Percentiles rank a stretch among this genome's conserved stretches.
Evolutionary conservation across 2,797 vertebrate genomes (phyloP).

Genomic region (Sebastolobus alascanus): DNA sequence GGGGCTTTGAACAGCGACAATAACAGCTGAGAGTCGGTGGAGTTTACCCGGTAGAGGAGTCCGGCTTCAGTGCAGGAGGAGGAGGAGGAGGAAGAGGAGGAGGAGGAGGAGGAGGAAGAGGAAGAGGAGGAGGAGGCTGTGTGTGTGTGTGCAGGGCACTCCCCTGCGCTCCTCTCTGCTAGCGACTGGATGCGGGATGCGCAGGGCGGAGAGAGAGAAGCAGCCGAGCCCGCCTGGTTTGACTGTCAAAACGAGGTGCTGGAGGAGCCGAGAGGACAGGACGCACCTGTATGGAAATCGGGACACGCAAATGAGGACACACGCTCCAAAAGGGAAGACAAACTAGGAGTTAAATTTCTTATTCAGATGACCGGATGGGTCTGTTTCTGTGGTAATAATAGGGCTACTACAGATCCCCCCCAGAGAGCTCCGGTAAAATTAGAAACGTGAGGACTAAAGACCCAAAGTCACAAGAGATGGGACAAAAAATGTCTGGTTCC

Average conservation of each 20-base stretch:
- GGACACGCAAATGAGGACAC: slow-evolving; percentile 64
- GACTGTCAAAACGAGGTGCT: slow-evolving; percentile 62
- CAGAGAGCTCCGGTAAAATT: neutral
- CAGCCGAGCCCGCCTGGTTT: slow-evolving; percentile 49
- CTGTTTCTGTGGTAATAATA: neutral
- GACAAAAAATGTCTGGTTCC: neutral
- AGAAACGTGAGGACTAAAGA: neutral
- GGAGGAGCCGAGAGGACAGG: neutral
- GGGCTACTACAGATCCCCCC: neutral
- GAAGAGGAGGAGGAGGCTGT: neutral
- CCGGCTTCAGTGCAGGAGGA: slow-evolving; percentile 29
- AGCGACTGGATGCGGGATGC: slow-evolving; percentile 69
- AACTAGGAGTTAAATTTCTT: neutral
- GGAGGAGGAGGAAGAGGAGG: slow-evolving; percentile 1
- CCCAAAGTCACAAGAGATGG: neutral
- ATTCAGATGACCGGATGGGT: slow-evolving; percentile 4
- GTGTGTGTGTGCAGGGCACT: slow-evolving; percentile 48
- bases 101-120: slow-evolving; percentile 16
- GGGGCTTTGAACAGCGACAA: slow-evolving; percentile 9
- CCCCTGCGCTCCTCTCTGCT: slow-evolving; percentile 67
- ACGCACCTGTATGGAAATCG: slow-evolving; percentile 72
- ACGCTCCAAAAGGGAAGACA: slow-evolving; percentile 28
- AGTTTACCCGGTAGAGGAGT: slow-evolving; percentile 38
- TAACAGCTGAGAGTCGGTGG: slow-evolving; percentile 28
- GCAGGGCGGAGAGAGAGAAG: slow-evolving; percentile 52